Base-by-base conservation (phyloP, 2,888 invertebrate species). In the Lithophane ornitopus region DNA sequence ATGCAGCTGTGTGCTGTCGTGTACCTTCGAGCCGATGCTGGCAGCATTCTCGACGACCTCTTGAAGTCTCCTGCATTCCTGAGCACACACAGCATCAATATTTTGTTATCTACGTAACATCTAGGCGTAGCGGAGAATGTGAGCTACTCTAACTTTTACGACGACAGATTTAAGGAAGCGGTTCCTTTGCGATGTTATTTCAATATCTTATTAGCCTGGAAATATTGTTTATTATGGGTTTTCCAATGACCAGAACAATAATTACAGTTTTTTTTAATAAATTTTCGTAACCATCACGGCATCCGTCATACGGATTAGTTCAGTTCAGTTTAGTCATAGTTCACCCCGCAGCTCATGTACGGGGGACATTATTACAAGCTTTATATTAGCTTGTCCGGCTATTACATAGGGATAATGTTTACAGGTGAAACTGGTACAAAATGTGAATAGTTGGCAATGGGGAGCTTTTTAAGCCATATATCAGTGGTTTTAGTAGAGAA, bases 51-150 rank as follows among this genome's bases (percentile, higher is more conserved):
- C 54, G 74, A 86, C 66, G 69, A 86, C 76, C 81, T 84, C 86
- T 88, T 88, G 65, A 87, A 76, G 82, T 73, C 72, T 75, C 54
- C 39, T 62, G 46, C 76, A 88, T 86, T 84, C 82, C 81, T 52
- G 49, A 16, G 62, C 71, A 70, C 56, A 61, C 72, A 61, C 72
- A 46, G 26, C 80, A 41, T 71, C 75, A 82, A 79, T 78, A 86
- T 72, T 82, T 77, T 80, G 77, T 59, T 76, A 71, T 41, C 66
- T 67, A 69, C 34, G 26, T 80, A 62, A 63, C 41, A 63, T 44
- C 44, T 58, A 22, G 59, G 59, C 26, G 26, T 26, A n/a, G 19
- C 34, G 41, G 62, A 16, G 7, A 16, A 70, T 44, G 28, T 66
- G 46, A 49, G n/a, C 19, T 41, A 22, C 16, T n/a, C 9, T 26